Evolutionary conservation across 2,888 invertebrate genomes (phyloP).

Genomic region (Syritta pipiens): DNA sequence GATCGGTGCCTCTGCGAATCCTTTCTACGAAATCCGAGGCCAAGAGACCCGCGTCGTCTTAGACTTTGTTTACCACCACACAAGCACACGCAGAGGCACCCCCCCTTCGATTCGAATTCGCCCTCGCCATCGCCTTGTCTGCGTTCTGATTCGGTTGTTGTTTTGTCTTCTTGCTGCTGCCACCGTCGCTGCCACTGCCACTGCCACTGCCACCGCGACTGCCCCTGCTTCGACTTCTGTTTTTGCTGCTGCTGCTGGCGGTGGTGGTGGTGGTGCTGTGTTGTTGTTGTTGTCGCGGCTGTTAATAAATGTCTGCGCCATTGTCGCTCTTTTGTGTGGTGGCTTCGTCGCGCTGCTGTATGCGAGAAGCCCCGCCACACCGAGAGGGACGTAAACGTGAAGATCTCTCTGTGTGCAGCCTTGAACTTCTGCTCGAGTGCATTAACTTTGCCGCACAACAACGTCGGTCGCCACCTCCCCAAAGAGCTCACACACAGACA

Average conservation of each 20-base stretch:
- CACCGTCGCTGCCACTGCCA: too few relatives aligned
- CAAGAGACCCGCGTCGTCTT: too few relatives aligned
- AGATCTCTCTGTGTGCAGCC: constrained; percentile 74
- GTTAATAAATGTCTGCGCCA: constrained; percentile 41
- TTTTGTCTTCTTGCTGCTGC: too few relatives aligned
- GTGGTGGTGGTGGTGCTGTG: too few relatives aligned
- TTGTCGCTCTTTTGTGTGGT: constrained; percentile 31
- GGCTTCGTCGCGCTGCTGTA: background rate
- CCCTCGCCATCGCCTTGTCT: too few relatives aligned
- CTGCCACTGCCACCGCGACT: background rate
- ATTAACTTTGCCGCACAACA: constrained; percentile 74
- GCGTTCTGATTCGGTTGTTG: too few relatives aligned
- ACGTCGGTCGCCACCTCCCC: constrained; percentile 21
- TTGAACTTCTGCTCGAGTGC: constrained; percentile 79
- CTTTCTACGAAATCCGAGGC: too few relatives aligned
- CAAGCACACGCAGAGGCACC: too few relatives aligned
- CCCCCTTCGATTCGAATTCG: too few relatives aligned
- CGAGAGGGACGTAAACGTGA: constrained; percentile 2
- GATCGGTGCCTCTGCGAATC: too few relatives aligned
- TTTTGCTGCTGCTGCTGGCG: background rate
- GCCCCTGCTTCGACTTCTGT: background rate
- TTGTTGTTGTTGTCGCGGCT: constrained; percentile 9
- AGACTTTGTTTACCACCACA: too few relatives aligned
- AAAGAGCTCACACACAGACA: background rate
- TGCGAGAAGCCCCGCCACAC: too few relatives aligned